Evolutionary conservation across 1,140 invertebrate species (phyloP), one percentile per base, ranked within the genome.

Genomic region (Pissodes strobi): DNA sequence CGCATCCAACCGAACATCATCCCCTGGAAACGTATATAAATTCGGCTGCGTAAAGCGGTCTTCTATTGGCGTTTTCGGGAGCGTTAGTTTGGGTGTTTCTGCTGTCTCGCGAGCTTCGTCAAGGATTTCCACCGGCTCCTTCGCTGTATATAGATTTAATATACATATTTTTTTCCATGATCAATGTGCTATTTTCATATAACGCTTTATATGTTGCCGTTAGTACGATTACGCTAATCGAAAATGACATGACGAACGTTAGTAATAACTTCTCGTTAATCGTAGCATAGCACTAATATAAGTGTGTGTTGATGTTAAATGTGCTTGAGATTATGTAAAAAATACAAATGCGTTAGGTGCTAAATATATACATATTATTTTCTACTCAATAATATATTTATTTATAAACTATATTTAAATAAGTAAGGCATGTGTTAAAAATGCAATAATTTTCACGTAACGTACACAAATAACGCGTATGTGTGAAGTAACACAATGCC

Each of bases 51-150:
- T 73, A 63, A 72, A 58, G 48, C 67, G 34, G 69, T 66, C 66
- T 72, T 74, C 67, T 72, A 73, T 76, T 69, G 73, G 74, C 70
- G 72, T 74, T 69, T 69, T 69, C 48, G 64, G 53, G 46, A 72
- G 70, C 71, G 67, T 71, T 69, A 70, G 68, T 68, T 67, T 61
- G 71, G 71, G 71, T 73, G 71, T 69, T 71, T 66, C 71, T 67
- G 39, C 69, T 59, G 68, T 55, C 17, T 66, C 60, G 69, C 38
- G 52, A 48, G 57, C 67, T 61, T 67, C 65, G 45, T 23, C 45
- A 43, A 39, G 15, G 13, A 55, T 38, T 27, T 27, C 12, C 8
- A 8, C 27, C 10, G 37, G 13, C n/a, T n/a, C 1, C 37, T 49
- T 49, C 3, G 13, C 27, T 52, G 49, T 52, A 52, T 37, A 52